Evolutionary conservation across 2,113 vertebrate genomes (phyloP).

Genomic region (Scopus umbretta): DNA sequence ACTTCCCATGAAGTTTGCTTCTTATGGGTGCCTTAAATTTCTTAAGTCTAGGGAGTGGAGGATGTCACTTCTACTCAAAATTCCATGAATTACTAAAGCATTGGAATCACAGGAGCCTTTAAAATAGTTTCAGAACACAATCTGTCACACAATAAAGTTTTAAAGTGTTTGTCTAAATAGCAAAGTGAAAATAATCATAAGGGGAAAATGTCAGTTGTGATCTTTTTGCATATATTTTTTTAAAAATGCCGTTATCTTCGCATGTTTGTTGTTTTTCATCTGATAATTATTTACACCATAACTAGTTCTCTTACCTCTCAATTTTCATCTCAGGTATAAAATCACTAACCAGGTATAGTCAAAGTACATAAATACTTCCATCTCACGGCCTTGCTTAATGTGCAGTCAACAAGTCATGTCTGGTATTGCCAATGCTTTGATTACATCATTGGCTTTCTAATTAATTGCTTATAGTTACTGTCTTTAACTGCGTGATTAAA

Average conservation of each 20-base stretch:
- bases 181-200: not conserved
- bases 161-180: constrained; percentile 5
- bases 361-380: not conserved
- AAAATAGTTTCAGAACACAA: not conserved
- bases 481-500: not conserved
- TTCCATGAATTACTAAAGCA: not conserved
- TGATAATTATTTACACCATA: not conserved
- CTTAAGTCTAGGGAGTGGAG: not conserved
- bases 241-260: not conserved
- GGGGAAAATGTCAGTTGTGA: not conserved
- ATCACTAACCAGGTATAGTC: not conserved
- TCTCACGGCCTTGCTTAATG: constrained; percentile 1
- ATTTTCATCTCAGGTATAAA: constrained; percentile 51
- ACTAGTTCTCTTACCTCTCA: constrained; percentile 25
- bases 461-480: not conserved
- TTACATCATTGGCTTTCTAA: not conserved
- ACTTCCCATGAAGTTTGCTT: constrained; percentile 35
- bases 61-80: not conserved
- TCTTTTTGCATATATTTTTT: not conserved
- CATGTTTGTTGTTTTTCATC: not conserved
- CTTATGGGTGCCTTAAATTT: constrained; percentile 60
- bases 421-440: not conserved
- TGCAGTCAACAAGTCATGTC: not conserved
- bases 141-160: not conserved
- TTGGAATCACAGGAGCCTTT: constrained; percentile 54